Percentiles rank a stretch among this genome's conserved stretches.
These are phyloP conservation scores for Astatotilapia flaviijosephi DNA, from an alignment of 2,113 vertebrate species.

Conservation along the genomic window DNA sequence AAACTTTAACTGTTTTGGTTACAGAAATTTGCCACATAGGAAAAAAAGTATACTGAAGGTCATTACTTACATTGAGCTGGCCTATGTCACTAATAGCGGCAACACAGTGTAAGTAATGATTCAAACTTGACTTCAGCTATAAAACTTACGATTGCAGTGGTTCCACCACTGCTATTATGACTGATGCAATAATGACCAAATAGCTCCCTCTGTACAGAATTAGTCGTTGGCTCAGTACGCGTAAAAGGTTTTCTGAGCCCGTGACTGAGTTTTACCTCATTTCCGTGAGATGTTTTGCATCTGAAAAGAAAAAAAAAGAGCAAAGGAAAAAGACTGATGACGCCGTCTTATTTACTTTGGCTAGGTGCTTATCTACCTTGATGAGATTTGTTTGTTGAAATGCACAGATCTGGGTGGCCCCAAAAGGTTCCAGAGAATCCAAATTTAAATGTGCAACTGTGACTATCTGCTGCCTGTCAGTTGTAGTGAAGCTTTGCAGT, in stretches of 20 bases:
- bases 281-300: neutral
- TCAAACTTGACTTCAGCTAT: neutral
- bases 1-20: neutral
- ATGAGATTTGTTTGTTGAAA: constrained; percentile 45
- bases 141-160: neutral
- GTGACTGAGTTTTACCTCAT: neutral
- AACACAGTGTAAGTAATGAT: neutral
- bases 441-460: constrained; percentile 32
- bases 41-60: neutral
- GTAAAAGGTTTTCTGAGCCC: neutral
- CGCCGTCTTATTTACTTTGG: constrained; percentile 51
- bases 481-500: constrained; percentile 29
- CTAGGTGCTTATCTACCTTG: constrained; percentile 57
- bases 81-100: neutral
- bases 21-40: neutral
- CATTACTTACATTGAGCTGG: neutral
- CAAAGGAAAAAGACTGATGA: neutral
- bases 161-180: neutral
- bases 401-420: constrained; percentile 55
- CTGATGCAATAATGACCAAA: neutral
- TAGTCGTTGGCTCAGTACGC: neutral
- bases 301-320: neutral
- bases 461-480: constrained; percentile 19
- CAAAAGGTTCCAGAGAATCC: constrained; percentile 3
- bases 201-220: neutral